These are phyloP conservation scores for Philereme vetulata DNA, from an alignment of 2,888 invertebrate genomes.

Conservation along the genomic window DNA sequence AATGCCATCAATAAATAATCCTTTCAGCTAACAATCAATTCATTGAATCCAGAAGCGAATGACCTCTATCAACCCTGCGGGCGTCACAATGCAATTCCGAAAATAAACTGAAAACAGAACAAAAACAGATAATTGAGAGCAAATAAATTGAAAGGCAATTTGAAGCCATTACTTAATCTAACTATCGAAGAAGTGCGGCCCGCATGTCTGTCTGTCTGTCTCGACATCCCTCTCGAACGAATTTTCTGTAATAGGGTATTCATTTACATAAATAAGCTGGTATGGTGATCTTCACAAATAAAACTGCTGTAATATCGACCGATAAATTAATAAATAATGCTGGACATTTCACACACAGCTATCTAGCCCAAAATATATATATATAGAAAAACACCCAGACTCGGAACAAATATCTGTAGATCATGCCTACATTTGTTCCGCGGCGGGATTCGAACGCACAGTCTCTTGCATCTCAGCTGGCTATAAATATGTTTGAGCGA, in stretches of 20 bases:
- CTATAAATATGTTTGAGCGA: too few species aligned
- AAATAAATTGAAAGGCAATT: constrained; percentile 77
- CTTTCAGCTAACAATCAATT: constrained; percentile 7
- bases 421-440: too few species aligned
- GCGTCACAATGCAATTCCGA: constrained; percentile 28
- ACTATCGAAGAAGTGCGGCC: constrained; percentile 55
- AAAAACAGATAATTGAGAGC: constrained; percentile 49
- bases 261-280: constrained; percentile 60
- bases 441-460: too few species aligned
- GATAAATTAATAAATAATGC: too few species aligned
- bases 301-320: too few species aligned
- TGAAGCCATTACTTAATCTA: constrained; percentile 70
- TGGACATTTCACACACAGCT: too few species aligned
- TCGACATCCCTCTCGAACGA: constrained; percentile 67
- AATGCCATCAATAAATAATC: constrained; percentile 8
- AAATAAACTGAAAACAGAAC: constrained; percentile 28
- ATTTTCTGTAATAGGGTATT: constrained; percentile 55
- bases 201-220: constrained; percentile 64
- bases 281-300: neutral
- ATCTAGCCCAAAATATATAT: too few species aligned
- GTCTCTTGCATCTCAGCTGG: too few species aligned
- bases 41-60: constrained; percentile 12
- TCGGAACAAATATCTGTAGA: too few species aligned
- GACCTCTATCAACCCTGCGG: constrained; percentile 20
- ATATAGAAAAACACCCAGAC: too few species aligned